phyloP scores from a whole-genome alignment of 2,113 vertebrate genomes.

The Pollachius pollachius region DNA sequence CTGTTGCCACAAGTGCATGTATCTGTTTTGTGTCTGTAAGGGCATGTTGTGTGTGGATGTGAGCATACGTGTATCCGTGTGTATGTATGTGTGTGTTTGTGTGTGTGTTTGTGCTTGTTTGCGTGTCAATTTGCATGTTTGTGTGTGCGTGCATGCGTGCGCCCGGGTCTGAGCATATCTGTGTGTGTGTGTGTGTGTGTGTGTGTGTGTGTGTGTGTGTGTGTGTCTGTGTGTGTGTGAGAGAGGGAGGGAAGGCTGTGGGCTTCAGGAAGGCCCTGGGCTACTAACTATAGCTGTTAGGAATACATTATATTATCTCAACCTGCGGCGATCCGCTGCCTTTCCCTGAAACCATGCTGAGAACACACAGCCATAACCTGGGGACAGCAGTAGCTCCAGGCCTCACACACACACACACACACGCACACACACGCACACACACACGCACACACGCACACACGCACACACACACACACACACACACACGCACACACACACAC shows the following conservation, averaged over 20 bases:
- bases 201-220: too few relatives aligned
- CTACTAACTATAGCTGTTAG: constrained; percentile 1
- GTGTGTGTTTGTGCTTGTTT: neutral
- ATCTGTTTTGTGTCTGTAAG: neutral
- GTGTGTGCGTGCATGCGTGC: constrained; percentile 7
- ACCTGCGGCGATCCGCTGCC: constrained; percentile 26
- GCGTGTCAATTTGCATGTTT: constrained; percentile 13
- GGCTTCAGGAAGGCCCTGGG: too few relatives aligned
- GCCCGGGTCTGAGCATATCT: constrained; percentile 49
- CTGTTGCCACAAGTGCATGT: constrained; percentile 15
- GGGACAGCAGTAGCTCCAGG: too few relatives aligned
- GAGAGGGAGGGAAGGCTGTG: too few relatives aligned
- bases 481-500: constrained; percentile 31
- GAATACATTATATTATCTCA: constrained; percentile 69
- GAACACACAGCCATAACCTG: too few relatives aligned
- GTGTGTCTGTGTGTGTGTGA: too few relatives aligned
- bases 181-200: constrained; percentile 54
- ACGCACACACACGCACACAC: too few relatives aligned
- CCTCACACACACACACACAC: too few relatives aligned
- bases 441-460: too few relatives aligned
- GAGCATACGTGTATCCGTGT: neutral
- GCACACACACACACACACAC: too few relatives aligned
- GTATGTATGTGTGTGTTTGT: neutral
- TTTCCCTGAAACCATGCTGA: constrained; percentile 1
- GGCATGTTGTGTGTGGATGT: neutral